Percentiles rank a stretch among this genome's conserved stretches.
phyloP scores from a whole-genome alignment of 2,113 vertebrate genomes.

The Peromyscus polionotus region DNA sequence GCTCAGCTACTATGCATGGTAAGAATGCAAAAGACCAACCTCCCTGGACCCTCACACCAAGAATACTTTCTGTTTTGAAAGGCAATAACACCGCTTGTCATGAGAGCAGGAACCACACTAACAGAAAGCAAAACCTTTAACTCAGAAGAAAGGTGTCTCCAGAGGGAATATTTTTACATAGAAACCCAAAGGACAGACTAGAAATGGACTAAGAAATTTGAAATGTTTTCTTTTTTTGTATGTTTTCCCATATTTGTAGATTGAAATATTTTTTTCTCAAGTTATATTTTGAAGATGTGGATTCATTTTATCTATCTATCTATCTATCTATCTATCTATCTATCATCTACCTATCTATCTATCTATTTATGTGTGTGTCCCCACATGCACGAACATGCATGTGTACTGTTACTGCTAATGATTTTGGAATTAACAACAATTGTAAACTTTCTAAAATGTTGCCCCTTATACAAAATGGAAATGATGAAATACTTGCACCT shows the following conservation, averaged over 20 bases:
- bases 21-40: background rate
- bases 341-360: too few relatives aligned
- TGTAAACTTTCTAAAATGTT: background rate
- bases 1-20: background rate
- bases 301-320: background rate
- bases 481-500: background rate
- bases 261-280: background rate
- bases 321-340: too few relatives aligned
- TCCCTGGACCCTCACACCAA: background rate
- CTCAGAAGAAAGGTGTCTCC: conserved; percentile 56
- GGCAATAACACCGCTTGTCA: conserved; percentile 31
- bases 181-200: conserved; percentile 29
- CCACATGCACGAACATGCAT: background rate
- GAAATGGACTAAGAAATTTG: conserved; percentile 28
- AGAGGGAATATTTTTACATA: conserved; percentile 33
- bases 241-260: background rate
- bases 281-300: background rate
- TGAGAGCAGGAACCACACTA: background rate
- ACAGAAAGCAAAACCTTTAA: conserved; percentile 50
- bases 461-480: background rate
- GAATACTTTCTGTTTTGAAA: conserved; percentile 56
- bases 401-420: background rate
- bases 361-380: background rate
- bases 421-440: conserved; percentile 27
- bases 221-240: conserved; percentile 30